These are phyloP conservation scores for Cyclura pinguis DNA, from an alignment of 2,797 vertebrate genomes.

Conservation along the genomic window DNA sequence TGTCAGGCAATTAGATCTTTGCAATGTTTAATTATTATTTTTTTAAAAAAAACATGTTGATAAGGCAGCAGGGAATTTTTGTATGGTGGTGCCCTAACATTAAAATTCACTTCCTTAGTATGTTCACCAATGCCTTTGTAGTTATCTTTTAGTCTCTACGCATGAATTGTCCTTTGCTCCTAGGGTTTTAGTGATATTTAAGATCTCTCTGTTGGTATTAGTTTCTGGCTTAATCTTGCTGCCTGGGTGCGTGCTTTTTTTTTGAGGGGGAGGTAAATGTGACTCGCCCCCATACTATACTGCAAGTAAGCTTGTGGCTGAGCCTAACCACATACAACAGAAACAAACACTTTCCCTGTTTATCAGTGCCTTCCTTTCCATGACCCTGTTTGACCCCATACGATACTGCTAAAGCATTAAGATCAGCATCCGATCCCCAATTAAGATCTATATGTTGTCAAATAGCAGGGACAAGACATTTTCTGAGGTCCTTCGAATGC, in stretches of 20 bases:
- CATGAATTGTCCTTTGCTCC: too few relatives aligned
- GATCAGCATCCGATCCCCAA: too few relatives aligned
- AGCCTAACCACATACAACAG: background rate
- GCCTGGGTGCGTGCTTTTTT: too few relatives aligned
- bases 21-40: background rate
- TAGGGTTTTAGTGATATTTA: background rate
- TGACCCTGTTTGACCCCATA: background rate
- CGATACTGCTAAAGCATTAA: too few relatives aligned
- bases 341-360: background rate
- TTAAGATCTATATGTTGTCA: too few relatives aligned
- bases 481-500: too few relatives aligned
- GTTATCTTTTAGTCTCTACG: background rate
- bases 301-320: background rate
- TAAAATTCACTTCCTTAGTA: background rate
- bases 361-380: background rate
- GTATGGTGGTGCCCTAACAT: too few relatives aligned
- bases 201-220: background rate
- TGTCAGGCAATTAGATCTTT: background rate
- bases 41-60: background rate
- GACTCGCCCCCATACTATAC: too few relatives aligned
- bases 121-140: background rate
- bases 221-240: background rate
- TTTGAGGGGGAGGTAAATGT: background rate
- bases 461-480: too few relatives aligned
- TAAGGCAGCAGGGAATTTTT: background rate